A percentile compares a stretch with the other conserved stretches of the same genome.
phyloP scores from a whole-genome alignment of 2,888 invertebrate species.

The Rotaria sp. region DNA sequence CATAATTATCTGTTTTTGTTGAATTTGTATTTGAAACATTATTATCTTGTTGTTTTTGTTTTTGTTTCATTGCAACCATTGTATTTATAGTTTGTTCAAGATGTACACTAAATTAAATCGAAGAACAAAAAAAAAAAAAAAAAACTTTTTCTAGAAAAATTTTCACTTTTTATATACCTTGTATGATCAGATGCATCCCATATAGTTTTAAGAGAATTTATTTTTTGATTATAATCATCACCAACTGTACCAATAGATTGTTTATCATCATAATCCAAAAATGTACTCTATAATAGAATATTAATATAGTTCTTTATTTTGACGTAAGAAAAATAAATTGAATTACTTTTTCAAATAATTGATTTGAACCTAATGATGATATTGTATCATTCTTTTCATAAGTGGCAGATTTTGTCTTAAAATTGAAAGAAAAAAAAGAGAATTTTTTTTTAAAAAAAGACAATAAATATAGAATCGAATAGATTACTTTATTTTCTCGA shows the following conservation, averaged over 20 bases:
- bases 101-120: neutral
- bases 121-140: neutral
- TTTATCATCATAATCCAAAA: conserved; percentile 30
- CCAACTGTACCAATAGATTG: neutral
- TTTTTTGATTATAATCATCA: conserved; percentile 17
- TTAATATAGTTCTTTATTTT: too few species aligned
- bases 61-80: neutral
- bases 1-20: neutral
- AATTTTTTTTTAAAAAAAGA: neutral
- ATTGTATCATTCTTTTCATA: conserved; percentile 25
- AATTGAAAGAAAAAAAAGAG: neutral
- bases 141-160: neutral
- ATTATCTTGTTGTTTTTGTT: neutral
- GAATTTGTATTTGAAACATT: neutral
- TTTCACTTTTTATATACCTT: neutral
- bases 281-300: neutral
- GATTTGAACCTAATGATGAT: neutral
- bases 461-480: neutral
- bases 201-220: conserved; percentile 1
- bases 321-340: too few species aligned
- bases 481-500: neutral
- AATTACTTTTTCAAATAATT: conserved; percentile 17
- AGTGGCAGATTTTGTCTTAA: neutral
- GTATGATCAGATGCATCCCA: conserved; percentile 13
- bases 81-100: conserved; percentile 6